Evolutionary conservation across 2,888 invertebrate genomes (phyloP), one percentile per base, ranked within the genome.

Genomic region (Limnephilus lunatus): DNA sequence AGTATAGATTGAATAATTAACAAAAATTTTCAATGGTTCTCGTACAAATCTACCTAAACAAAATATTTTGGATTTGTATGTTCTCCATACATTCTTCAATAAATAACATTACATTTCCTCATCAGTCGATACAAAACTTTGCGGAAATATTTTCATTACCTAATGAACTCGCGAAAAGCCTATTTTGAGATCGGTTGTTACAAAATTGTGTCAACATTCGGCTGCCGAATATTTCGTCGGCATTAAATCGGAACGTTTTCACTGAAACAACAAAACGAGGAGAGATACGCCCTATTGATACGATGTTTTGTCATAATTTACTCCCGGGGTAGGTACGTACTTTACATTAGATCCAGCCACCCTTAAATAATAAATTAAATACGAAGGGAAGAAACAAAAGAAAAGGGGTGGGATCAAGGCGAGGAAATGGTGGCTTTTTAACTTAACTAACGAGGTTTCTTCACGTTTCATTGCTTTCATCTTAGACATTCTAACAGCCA

Each of bases 401-500:
- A 93, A 93, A 93, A 92, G 91, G 93, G 93, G 93, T 93, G 87
- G 92, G 91, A 92, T 93, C 91, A 91, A 91, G 92, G 89, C 92
- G 92, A 89, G 91, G 92, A 93, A 93, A 93, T 86, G 90, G 93
- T 89, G 83, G 92, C 93, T 93, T 93, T 93, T 93, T 93, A 93
- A 93, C 85, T 93, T 89, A 93, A 93, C 93, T 92, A 93, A 93
- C 92, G 93, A 93, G 92, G 92, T 92, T 93, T 93, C 93, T 93
- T 93, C 93, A 85, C 86, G 91, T 92, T 91, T 82, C 92, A 68
- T n/a, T 30, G 39, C 89, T 80, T 81, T 30, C 30, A n/a, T 48
- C 32, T 80, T 44, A 14, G 68, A 82, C 31, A 35, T 25, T 53
- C 35, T 68, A 91, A 89, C 25, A 35, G 25, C 82, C 83, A 7